These are phyloP conservation scores for Bombus confusus DNA, from an alignment of 1,140 invertebrate species.

Conservation along the genomic window DNA sequence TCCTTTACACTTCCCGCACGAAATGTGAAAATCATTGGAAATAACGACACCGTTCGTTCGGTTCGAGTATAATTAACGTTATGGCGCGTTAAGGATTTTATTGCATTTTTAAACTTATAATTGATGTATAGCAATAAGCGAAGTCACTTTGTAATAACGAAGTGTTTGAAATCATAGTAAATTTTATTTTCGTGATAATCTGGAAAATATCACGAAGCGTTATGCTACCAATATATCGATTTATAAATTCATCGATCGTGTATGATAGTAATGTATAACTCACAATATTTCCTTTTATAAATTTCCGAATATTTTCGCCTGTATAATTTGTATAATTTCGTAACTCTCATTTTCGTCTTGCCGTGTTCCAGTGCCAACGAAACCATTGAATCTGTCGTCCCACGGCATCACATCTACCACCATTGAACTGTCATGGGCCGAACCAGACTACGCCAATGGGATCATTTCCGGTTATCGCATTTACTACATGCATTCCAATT, in stretches of 20 bases:
- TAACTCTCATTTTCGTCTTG: neutral
- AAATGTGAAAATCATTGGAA: neutral
- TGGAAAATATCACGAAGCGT: too few relatives aligned
- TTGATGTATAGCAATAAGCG: too few relatives aligned
- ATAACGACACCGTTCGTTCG: neutral
- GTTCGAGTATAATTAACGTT: too few relatives aligned
- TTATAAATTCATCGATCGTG: too few relatives aligned
- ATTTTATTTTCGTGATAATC: too few relatives aligned
- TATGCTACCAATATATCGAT: too few relatives aligned
- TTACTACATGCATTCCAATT: slow-evolving; percentile 87
- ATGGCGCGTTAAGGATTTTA: too few relatives aligned
- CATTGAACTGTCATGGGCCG: slow-evolving; percentile 90
- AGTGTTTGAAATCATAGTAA: too few relatives aligned
- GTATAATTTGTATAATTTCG: too few relatives aligned
- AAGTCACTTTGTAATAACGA: too few relatives aligned
- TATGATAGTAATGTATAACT: neutral
- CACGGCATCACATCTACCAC: slow-evolving; percentile 88
- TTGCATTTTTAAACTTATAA: too few relatives aligned
- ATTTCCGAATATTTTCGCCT: neutral
- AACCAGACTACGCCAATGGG: slow-evolving; percentile 89
- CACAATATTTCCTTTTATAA: neutral
- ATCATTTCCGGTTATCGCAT: slow-evolving; percentile 88
- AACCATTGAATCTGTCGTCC: slow-evolving; percentile 90
- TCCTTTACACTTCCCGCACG: too few relatives aligned
- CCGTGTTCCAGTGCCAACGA: slow-evolving; percentile 87